A percentile compares a stretch with the other conserved stretches of the same genome.
Conservation (phyloP, 2,797 vertebrate species). For the Lepilemur ruficaudatus region DNA sequence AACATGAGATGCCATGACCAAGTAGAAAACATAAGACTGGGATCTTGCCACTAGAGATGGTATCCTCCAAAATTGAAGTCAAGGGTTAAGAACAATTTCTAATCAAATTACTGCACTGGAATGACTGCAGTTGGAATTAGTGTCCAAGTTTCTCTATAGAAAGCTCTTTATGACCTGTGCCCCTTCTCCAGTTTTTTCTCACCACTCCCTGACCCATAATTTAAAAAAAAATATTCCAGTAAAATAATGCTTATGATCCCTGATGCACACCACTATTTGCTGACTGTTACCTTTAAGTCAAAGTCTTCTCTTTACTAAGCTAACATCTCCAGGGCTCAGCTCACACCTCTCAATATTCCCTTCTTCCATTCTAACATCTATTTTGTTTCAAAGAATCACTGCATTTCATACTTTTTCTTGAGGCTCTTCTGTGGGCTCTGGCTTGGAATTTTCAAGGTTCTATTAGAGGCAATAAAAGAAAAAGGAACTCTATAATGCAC, state of each 20-base stretch:
- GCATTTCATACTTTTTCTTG: background rate
- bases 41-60: background rate
- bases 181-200: background rate
- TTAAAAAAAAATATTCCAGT: background rate
- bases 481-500: background rate
- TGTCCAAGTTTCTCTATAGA: background rate
- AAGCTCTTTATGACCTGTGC: background rate
- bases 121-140: background rate
- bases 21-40: background rate
- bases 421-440: background rate
- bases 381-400: background rate
- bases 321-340: background rate
- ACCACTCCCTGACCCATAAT: background rate
- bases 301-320: background rate
- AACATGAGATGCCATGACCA: background rate
- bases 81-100: conserved; percentile 17
- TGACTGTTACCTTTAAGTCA: background rate
- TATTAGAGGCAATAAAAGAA: background rate
- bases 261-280: background rate
- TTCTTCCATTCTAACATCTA: background rate
- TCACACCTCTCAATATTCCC: background rate
- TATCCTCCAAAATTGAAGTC: background rate
- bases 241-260: background rate
- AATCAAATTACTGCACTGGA: background rate
- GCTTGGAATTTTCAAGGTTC: background rate